Conservation (phyloP, 2,888 invertebrate genomes). For the Chymomyza procnemis region DNA sequence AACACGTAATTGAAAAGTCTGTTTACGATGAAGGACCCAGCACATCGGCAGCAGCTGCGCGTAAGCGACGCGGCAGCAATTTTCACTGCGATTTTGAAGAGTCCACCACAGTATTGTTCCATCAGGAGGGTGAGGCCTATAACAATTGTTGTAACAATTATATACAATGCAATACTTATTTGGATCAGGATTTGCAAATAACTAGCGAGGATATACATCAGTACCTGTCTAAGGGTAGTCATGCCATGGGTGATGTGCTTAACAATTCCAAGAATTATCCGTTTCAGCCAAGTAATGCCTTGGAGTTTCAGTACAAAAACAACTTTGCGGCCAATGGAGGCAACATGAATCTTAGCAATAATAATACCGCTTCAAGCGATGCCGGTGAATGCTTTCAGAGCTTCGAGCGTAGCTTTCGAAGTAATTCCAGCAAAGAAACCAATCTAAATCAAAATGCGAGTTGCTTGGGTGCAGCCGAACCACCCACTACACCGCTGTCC, state of each 20-base stretch:
- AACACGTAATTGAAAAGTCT: slow-evolving; percentile 27
- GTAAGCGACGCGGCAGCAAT: slow-evolving; percentile 73
- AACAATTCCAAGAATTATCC: slow-evolving; percentile 78
- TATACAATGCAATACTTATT: slow-evolving; percentile 77
- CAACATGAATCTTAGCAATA: slow-evolving; percentile 36
- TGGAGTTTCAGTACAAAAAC: slow-evolving; percentile 78
- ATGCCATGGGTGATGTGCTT: slow-evolving; percentile 69
- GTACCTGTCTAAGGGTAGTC: slow-evolving; percentile 77
- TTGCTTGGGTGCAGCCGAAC: slow-evolving; percentile 15
- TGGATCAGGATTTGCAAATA: slow-evolving; percentile 78
- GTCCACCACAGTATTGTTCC: slow-evolving; percentile 77
- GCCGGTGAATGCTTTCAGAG: slow-evolving; percentile 62
- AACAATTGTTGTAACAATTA: slow-evolving; percentile 79
- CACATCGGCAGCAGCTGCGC: slow-evolving; percentile 60
- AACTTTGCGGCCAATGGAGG: slow-evolving; percentile 74
- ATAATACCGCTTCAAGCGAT: slow-evolving; percentile 62
- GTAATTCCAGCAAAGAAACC: slow-evolving; percentile 76
- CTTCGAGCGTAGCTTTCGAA: slow-evolving; percentile 61
- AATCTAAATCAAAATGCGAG: slow-evolving; percentile 76
- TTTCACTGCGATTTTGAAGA: slow-evolving; percentile 75
- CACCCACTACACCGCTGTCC: slow-evolving; percentile 53
- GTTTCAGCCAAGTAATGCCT: slow-evolving; percentile 77
- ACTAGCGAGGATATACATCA: slow-evolving; percentile 78
- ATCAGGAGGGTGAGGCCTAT: slow-evolving; percentile 78
- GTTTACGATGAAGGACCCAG: slow-evolving; percentile 65